These are phyloP conservation scores for Eristalis intricaria DNA, from an alignment of 2,888 invertebrate species.

Conservation along the genomic window DNA sequence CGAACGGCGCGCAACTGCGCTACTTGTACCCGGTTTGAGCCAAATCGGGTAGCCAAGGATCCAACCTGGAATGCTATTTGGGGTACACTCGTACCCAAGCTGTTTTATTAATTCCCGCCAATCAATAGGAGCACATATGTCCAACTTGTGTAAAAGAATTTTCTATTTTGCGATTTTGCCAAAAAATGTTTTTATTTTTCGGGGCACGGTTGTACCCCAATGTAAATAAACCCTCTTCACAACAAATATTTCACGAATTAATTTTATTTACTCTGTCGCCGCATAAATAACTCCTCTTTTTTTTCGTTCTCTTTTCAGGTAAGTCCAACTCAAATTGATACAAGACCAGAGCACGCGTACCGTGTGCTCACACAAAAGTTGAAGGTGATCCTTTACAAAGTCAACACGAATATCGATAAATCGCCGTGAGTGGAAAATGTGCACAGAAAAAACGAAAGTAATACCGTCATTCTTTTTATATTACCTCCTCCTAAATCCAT, in stretches of 20 bases:
- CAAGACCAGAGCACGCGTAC: background rate
- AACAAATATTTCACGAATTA: background rate
- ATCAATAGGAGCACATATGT: too few species aligned
- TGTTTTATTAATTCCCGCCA: too few species aligned
- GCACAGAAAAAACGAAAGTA: background rate
- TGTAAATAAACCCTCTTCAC: background rate
- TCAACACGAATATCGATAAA: conserved; percentile 19
- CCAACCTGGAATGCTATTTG: too few species aligned
- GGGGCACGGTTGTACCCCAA: too few species aligned
- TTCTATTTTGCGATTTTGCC: too few species aligned
- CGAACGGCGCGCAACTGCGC: too few species aligned
- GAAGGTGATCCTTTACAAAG: conserved; percentile 18
- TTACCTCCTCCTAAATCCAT: background rate
- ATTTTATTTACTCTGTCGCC: background rate
- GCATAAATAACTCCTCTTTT: background rate
- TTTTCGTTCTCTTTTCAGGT: conserved; percentile 18
- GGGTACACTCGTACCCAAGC: too few species aligned
- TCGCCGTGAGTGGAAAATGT: background rate
- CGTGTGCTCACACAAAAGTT: background rate
- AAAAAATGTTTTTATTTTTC: too few species aligned
- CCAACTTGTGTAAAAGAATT: too few species aligned
- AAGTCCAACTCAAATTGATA: conserved; percentile 14
- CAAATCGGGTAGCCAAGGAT: too few species aligned
- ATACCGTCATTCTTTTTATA: background rate
- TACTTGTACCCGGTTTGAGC: too few species aligned